These are phyloP conservation scores for Cichladusa arquata DNA, from an alignment of 2,113 vertebrate genomes.

Conservation along the genomic window DNA sequence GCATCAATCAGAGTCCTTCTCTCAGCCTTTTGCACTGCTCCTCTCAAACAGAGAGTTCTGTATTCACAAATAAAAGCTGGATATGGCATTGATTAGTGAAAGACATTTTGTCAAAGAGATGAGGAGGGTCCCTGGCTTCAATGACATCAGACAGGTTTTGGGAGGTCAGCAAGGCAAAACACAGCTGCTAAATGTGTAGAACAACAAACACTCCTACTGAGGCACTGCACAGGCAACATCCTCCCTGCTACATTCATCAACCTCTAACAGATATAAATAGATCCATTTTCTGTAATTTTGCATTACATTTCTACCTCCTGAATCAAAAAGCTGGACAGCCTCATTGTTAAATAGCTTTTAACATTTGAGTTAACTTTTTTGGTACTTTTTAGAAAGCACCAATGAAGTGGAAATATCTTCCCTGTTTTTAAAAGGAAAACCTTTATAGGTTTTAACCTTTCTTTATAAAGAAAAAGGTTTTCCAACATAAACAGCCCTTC, in stretches of 20 bases:
- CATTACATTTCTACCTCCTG: background rate
- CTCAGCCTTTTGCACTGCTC: background rate
- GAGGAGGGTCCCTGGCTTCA: background rate
- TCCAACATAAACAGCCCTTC: background rate
- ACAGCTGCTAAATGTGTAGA: background rate
- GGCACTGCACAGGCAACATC: background rate
- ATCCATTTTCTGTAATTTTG: background rate
- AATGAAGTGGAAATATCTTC: background rate
- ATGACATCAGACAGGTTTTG: background rate
- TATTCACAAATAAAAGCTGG: background rate
- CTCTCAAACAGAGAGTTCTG: background rate
- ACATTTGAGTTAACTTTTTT: fast-evolving
- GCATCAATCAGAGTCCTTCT: background rate
- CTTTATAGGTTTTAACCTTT: no score
- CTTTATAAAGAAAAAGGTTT: background rate
- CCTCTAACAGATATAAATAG: background rate
- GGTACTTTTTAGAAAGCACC: background rate
- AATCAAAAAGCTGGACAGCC: background rate
- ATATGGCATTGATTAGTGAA: background rate
- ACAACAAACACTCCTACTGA: background rate
- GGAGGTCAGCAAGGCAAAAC: background rate
- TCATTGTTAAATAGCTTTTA: background rate
- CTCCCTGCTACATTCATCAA: background rate
- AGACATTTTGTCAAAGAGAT: background rate
- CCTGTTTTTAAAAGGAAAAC: background rate